A percentile compares a stretch with the other conserved stretches of the same genome.
Conservation (phyloP, 2,888 invertebrate genomes). For the Lissocephala sabroskyi region DNA sequence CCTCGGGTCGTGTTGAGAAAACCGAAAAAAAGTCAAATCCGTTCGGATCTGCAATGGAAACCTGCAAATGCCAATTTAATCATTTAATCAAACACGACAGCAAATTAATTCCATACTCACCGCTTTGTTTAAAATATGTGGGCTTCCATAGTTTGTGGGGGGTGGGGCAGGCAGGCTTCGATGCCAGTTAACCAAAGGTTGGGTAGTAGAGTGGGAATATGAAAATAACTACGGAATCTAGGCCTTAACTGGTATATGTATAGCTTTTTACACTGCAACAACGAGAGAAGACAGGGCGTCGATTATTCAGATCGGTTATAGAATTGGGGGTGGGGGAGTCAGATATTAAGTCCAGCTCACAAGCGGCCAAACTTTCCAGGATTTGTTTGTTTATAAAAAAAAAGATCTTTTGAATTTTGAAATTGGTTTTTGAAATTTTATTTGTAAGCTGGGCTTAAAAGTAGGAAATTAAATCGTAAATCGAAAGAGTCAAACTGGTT, state of each 20-base stretch:
- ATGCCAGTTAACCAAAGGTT: too few species aligned
- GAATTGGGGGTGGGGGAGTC: too few species aligned
- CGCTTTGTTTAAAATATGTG: conserved; percentile 57
- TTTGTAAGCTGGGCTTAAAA: too few species aligned
- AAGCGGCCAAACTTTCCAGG: too few species aligned
- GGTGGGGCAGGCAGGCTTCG: conserved; percentile 46
- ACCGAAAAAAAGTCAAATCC: conserved; percentile 38
- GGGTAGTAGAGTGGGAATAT: conserved; percentile 25
- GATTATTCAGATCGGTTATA: too few species aligned
- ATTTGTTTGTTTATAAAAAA: too few species aligned
- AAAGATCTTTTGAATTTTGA: too few species aligned
- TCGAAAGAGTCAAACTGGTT: too few species aligned
- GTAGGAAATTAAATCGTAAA: too few species aligned
- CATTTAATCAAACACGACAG: not conserved
- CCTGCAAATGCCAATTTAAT: conserved; percentile 17
- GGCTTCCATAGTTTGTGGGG: conserved; percentile 43
- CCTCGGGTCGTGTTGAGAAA: conserved; percentile 14
- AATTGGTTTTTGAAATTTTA: too few species aligned
- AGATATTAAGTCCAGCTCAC: too few species aligned
- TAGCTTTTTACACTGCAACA: conserved; percentile 58
- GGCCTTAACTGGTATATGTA: conserved; percentile 51
- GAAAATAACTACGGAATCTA: conserved; percentile 53
- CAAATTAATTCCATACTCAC: conserved; percentile 23
- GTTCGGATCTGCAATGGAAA: conserved; percentile 43
- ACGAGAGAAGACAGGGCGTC: too few species aligned